Evolutionary conservation across 2,888 invertebrate genomes (phyloP).

Genomic region (Callimorpha dominula): DNA sequence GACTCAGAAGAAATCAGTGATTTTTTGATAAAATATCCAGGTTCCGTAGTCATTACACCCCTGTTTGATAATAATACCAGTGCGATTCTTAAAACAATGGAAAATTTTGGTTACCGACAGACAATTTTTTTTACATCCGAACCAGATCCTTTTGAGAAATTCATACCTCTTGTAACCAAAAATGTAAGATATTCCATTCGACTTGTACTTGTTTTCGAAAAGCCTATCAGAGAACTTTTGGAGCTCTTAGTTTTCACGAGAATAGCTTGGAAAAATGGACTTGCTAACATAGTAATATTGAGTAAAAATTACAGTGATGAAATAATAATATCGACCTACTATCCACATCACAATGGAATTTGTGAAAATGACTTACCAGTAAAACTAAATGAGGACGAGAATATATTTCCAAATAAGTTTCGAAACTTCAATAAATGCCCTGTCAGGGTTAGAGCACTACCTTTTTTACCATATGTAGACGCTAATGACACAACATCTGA

Average conservation of each 20-base stretch:
- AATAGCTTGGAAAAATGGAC: conserved; percentile 62
- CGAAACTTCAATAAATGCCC: conserved; percentile 67
- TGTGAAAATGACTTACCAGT: conserved; percentile 63
- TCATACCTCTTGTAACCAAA: conserved; percentile 51
- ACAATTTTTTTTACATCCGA: conserved; percentile 60
- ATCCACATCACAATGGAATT: conserved; percentile 58
- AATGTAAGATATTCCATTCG: conserved; percentile 53
- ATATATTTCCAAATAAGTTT: conserved; percentile 64
- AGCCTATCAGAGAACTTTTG: conserved; percentile 26
- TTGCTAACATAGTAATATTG: conserved; percentile 64
- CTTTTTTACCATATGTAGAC: conserved; percentile 53
- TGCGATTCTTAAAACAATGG: conserved; percentile 34
- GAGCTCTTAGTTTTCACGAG: conserved; percentile 51
- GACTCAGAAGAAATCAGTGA: conserved; percentile 43
- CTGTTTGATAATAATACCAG: conserved; percentile 37
- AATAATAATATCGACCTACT: conserved; percentile 59
- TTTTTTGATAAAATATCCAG: conserved; percentile 55
- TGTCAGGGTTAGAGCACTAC: conserved; percentile 52
- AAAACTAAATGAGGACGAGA: conserved; percentile 38
- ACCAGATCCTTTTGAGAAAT: conserved; percentile 55
- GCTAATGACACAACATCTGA: conserved; percentile 27
- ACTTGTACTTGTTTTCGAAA: conserved; percentile 59
- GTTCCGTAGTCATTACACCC: conserved; percentile 51
- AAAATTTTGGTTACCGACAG: conserved; percentile 54
- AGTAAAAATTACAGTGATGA: conserved; percentile 40